Conservation (phyloP, 1,140 invertebrate species). For the Melitaea cinxia region DNA sequence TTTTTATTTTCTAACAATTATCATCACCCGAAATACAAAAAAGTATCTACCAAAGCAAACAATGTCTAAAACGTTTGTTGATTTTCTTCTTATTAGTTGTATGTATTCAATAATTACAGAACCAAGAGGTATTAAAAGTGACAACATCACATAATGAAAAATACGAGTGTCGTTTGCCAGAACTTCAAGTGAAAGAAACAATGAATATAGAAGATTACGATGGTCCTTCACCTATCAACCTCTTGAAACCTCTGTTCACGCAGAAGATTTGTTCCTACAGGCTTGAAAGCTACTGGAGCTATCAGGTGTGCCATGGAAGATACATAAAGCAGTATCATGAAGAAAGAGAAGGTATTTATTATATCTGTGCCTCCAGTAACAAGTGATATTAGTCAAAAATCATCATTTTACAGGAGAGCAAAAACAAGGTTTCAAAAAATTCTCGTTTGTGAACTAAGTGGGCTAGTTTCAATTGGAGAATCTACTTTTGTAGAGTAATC, state of each 20-base stretch:
- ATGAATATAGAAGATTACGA: constrained; percentile 83
- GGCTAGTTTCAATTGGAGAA: too few species aligned
- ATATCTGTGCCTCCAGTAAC: too few species aligned
- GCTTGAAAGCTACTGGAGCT: constrained; percentile 98
- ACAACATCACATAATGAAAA: constrained; percentile 86
- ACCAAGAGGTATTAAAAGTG: constrained; percentile 81
- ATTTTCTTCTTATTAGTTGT: too few species aligned
- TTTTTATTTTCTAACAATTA: too few species aligned
- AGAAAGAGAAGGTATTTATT: constrained; percentile 89
- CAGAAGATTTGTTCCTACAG: constrained; percentile 91
- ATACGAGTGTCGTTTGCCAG: constrained; percentile 90
- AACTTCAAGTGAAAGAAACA: constrained; percentile 83
- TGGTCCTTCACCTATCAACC: constrained; percentile 88
- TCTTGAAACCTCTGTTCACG: constrained; percentile 89
- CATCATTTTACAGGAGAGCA: too few species aligned
- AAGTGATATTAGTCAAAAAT: too few species aligned
- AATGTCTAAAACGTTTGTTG: too few species aligned
- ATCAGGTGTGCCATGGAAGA: constrained; percentile 97
- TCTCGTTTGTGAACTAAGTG: too few species aligned
- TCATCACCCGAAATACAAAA: too few species aligned
- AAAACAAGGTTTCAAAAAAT: too few species aligned
- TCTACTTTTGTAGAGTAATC: too few species aligned
- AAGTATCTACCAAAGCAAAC: too few species aligned
- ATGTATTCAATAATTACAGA: constrained; percentile 75
- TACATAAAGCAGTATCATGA: constrained; percentile 97